Conservation (phyloP, 2,797 vertebrate genomes). For the Cheirogaleus major region DNA sequence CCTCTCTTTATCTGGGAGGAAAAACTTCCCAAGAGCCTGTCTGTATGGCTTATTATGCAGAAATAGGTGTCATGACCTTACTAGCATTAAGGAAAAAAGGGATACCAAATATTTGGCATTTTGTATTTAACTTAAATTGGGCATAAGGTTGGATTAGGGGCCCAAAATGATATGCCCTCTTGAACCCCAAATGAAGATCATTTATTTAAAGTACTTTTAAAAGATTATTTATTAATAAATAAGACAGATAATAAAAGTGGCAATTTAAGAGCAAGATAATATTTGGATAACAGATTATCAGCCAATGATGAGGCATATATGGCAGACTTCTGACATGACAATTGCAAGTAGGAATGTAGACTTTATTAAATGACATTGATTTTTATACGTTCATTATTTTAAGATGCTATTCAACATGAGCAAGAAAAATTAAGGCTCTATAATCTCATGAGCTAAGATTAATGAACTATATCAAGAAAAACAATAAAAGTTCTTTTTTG, state of each 20-base stretch:
- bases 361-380: background rate
- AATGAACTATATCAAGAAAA: background rate
- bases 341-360: background rate
- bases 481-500: background rate
- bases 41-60: background rate
- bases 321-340: background rate
- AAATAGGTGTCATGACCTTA: background rate
- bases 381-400: background rate
- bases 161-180: background rate
- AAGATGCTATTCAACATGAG: background rate
- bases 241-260: background rate
- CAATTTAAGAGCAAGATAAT: background rate
- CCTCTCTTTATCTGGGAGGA: background rate
- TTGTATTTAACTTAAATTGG: background rate
- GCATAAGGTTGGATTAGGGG: background rate
- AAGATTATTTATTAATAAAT: background rate
- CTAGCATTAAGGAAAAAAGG: background rate
- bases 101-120: background rate
- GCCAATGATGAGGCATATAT: background rate
- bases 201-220: background rate
- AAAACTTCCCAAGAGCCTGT: background rate
- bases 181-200: background rate
- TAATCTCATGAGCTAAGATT: background rate
- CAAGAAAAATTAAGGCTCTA: background rate
- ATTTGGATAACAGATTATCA: background rate